Evolutionary conservation across 2,888 invertebrate species (phyloP), one percentile per base, ranked within the genome.

Genomic region (Trachelus tabidus): DNA sequence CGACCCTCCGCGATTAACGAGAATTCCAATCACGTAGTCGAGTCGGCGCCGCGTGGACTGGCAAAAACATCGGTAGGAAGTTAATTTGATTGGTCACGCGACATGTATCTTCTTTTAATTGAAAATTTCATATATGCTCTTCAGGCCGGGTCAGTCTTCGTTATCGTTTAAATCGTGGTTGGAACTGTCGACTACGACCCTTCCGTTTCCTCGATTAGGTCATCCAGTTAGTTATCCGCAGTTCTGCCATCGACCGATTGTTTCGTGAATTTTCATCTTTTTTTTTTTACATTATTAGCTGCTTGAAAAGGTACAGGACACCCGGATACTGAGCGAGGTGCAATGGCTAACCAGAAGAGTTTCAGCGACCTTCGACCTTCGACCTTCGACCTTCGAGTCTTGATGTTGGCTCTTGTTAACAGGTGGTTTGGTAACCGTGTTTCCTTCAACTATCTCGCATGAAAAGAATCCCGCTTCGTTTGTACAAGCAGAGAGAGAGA

Each of bases 1-100:
- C 31, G 12, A 71, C 34, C 34, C 34, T 35, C 31, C 11, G 68
- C 73, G 77, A 77, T 37, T 73, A 73, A 68, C 74, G 73, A 68
- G 74, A 69, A 77, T 77, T 77, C 73, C 68, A 77, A 77, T 68
- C 77, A 77, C 77, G 77, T 73, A 35, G 73, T 74, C 73, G 68
- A 12, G 34, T 9, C 56, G 56, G 56, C 56, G 56, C 56, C 56
- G 23, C 56, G 56, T 56, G 56, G 56, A 2, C 56, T 35, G 69
- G 34, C 34, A 74, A 77, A 77, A 77, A 68, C 69, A 71, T 77
- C 40, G 31, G n/a, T 9, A 31, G 4, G 15, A 33, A 75, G 77
- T 69, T 77, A 77, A 77, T 77, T 69, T 75, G 75, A 77, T 77
- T 75, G 75, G 77, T 69, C 12, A 2, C 77, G 69, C 34, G 31